These are phyloP conservation scores for Alca torda DNA, from an alignment of 2,797 vertebrate species.

Conservation along the genomic window DNA sequence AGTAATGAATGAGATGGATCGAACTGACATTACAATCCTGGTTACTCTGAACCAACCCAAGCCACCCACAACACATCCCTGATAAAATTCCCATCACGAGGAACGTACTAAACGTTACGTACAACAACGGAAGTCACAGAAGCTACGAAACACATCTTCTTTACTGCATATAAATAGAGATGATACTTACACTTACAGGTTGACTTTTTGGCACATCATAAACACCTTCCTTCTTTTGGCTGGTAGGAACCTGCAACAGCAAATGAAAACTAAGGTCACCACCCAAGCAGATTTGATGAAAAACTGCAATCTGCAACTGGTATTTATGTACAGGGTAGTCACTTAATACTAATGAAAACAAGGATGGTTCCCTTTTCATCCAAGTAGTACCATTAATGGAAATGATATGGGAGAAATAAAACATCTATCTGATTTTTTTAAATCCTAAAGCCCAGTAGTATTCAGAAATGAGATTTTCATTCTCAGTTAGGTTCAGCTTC, in stretches of 20 bases:
- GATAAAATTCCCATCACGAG: background rate
- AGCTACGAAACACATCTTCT: background rate
- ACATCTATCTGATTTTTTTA: background rate
- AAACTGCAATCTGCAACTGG: background rate
- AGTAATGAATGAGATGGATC: background rate
- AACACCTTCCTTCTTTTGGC: conserved; percentile 99
- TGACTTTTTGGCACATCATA: conserved; percentile 99
- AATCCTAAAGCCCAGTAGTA: background rate
- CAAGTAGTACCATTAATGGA: background rate
- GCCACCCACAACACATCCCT: background rate
- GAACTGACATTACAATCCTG: background rate
- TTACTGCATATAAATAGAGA: background rate
- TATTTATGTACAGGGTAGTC: background rate
- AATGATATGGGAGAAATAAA: background rate
- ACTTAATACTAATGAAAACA: background rate
- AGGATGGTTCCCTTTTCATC: background rate
- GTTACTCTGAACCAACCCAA: background rate
- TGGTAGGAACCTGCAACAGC: conserved; percentile 91
- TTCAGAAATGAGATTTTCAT: background rate
- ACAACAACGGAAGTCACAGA: background rate
- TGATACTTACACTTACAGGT: conserved; percentile 96
- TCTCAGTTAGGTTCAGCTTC: background rate
- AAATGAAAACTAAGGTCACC: conserved; percentile 48
- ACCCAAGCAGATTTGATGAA: background rate
- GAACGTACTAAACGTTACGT: background rate